These are phyloP conservation scores for Rallus crepitans DNA, from an alignment of 2,797 vertebrate genomes.

Conservation along the genomic window DNA sequence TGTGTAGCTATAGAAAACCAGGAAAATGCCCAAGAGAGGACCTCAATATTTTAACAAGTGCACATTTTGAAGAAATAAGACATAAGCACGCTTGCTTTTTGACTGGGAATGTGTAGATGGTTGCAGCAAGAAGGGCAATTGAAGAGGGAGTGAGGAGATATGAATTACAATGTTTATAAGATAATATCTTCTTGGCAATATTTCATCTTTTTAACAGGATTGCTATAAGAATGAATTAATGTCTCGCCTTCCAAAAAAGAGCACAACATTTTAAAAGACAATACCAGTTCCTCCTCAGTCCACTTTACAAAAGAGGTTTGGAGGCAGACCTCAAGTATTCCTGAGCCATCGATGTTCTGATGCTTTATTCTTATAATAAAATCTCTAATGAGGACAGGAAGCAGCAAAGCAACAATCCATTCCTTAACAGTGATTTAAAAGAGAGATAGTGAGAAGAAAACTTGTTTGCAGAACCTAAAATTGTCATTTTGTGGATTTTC, in stretches of 20 bases:
- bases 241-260: not conserved
- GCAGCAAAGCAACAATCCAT: constrained; percentile 21
- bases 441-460: constrained; percentile 36
- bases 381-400: constrained; percentile 55
- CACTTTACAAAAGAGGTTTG: not conserved
- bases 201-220: not conserved
- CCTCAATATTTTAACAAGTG: not conserved
- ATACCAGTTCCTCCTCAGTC: not conserved
- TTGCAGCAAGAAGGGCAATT: constrained; percentile 21
- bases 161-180: constrained; percentile 17
- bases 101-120: not conserved
- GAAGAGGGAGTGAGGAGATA: constrained; percentile 14
- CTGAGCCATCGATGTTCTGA: constrained; percentile 26
- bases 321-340: not conserved
- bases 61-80: constrained; percentile 20
- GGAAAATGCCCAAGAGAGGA: constrained; percentile 14
- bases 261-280: not conserved
- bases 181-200: not conserved
- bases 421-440: constrained; percentile 48
- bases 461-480: constrained; percentile 48
- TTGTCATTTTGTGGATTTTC: constrained; percentile 37
- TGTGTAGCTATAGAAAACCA: constrained; percentile 15
- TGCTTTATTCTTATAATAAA: constrained; percentile 62
- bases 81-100: constrained; percentile 3
- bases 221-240: not conserved